A percentile compares a stretch with the other conserved stretches of the same genome.
phyloP scores from a whole-genome alignment of 2,888 invertebrate genomes.

The Archips xylosteana region DNA sequence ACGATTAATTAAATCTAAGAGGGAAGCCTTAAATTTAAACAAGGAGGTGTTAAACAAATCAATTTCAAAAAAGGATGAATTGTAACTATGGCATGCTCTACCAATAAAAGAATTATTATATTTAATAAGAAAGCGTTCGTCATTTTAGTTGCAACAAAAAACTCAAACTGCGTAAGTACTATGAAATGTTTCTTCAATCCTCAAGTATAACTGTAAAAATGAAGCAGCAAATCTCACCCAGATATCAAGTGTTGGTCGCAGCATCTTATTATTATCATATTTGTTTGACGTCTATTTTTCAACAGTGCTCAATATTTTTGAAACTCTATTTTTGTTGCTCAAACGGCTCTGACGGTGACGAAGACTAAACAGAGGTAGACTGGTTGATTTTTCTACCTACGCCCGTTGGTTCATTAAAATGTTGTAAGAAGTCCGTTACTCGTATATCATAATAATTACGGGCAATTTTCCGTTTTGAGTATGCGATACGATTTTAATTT shows the following conservation, averaged over 20 bases:
- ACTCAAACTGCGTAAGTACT: background rate
- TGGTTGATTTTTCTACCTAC: slow-evolving; percentile 1
- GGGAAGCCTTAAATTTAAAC: too few relatives aligned
- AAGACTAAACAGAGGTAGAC: slow-evolving; percentile 44
- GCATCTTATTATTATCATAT: slow-evolving; percentile 73
- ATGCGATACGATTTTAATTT: too few relatives aligned
- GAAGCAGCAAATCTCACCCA: slow-evolving; percentile 56
- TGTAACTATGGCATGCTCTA: too few relatives aligned
- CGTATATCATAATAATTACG: too few relatives aligned
- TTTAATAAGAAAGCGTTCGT: background rate
- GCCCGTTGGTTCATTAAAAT: background rate
- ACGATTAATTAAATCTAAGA: too few relatives aligned
- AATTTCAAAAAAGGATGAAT: too few relatives aligned
- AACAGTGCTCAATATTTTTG: slow-evolving; percentile 82
- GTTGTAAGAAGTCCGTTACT: background rate
- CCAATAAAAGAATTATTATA: too few relatives aligned
- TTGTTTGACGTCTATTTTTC: slow-evolving; percentile 81
- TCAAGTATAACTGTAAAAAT: slow-evolving; percentile 45
- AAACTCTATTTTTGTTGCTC: slow-evolving; percentile 73
- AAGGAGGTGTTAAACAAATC: too few relatives aligned
- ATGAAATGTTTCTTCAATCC: background rate
- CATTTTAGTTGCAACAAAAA: background rate
- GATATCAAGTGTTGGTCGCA: slow-evolving; percentile 72
- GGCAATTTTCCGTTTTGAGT: too few relatives aligned
- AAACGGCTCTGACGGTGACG: slow-evolving; percentile 64